phyloP scores from a whole-genome alignment of 2,113 vertebrate species.

The Hymenochirus boettgeri region DNA sequence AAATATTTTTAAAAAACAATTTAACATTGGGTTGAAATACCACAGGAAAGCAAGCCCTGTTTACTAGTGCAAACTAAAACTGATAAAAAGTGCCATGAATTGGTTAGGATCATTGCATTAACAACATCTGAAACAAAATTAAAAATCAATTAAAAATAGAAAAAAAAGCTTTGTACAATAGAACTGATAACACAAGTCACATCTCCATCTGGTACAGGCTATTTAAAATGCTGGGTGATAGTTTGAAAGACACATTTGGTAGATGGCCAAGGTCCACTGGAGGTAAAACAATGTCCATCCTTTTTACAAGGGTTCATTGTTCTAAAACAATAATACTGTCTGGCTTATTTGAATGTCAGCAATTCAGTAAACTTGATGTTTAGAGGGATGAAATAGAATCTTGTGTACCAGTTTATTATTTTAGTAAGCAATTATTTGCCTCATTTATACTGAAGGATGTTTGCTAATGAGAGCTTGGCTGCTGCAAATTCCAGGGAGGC shows the following conservation, averaged over 20 bases:
- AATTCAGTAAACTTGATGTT: conserved; percentile 82
- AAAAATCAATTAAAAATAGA: conserved; percentile 36
- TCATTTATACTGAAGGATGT: conserved; percentile 83
- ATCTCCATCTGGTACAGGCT: conserved; percentile 69
- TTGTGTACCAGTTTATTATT: conserved; percentile 83
- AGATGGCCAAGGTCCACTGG: conserved; percentile 70
- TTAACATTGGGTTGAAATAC: too few relatives aligned
- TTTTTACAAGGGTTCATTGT: conserved; percentile 73
- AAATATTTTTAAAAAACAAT: too few relatives aligned
- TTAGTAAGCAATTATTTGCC: conserved; percentile 89
- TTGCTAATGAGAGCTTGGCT: conserved; percentile 87
- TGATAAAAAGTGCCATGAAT: conserved; percentile 64
- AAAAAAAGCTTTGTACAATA: conserved; percentile 56
- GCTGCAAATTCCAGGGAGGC: conserved; percentile 79
- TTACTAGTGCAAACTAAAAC: conserved; percentile 61
- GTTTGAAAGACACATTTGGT: conserved; percentile 65
- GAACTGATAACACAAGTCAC: conserved; percentile 63
- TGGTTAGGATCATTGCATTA: conserved; percentile 62
- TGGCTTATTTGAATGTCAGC: conserved; percentile 82
- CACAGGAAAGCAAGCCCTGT: conserved; percentile 46
- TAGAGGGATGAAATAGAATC: conserved; percentile 80
- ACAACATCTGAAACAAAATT: conserved; percentile 60
- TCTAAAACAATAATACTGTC: conserved; percentile 70
- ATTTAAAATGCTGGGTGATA: conserved; percentile 63
- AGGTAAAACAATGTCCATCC: conserved; percentile 75